A percentile compares a stretch with the other conserved stretches of the same genome.
Evolutionary conservation across 1,140 invertebrate genomes (phyloP).

Genomic region (Aphis craccivora): DNA sequence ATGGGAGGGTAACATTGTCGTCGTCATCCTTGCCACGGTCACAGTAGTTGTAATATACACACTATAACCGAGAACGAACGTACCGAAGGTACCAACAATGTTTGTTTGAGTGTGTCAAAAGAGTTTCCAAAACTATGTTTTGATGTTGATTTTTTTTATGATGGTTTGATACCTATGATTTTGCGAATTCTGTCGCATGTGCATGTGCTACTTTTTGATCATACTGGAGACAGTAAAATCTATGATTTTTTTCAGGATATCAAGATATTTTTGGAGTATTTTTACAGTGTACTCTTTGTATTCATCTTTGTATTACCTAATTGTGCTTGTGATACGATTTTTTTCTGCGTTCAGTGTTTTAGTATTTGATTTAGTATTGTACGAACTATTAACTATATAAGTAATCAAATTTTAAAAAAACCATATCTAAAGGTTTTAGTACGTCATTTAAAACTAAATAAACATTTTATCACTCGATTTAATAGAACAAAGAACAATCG

Average conservation of each 20-base stretch:
- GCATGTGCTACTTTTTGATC: not conserved
- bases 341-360: not conserved
- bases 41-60: constrained; percentile 14
- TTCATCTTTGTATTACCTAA: too few relatives aligned
- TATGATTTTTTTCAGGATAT: not conserved
- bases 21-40: not conserved
- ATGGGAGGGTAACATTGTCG: constrained; percentile 72
- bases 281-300: not conserved
- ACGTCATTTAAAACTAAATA: not conserved
- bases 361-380: not conserved
- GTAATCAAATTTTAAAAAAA: too few relatives aligned
- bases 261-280: not conserved
- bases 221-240: not conserved
- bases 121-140: not conserved
- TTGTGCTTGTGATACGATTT: too few relatives aligned
- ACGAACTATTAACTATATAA: not conserved
- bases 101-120: not conserved
- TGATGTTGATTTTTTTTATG: not conserved
- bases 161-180: not conserved
- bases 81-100: constrained; percentile 19
- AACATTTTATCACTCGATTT: not conserved
- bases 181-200: constrained; percentile 1
- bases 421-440: not conserved
- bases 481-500: not conserved
- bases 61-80: constrained; percentile 16